phyloP scores from a whole-genome alignment of 2,888 invertebrate genomes.

The Synanthedon andrenaeformis region DNA sequence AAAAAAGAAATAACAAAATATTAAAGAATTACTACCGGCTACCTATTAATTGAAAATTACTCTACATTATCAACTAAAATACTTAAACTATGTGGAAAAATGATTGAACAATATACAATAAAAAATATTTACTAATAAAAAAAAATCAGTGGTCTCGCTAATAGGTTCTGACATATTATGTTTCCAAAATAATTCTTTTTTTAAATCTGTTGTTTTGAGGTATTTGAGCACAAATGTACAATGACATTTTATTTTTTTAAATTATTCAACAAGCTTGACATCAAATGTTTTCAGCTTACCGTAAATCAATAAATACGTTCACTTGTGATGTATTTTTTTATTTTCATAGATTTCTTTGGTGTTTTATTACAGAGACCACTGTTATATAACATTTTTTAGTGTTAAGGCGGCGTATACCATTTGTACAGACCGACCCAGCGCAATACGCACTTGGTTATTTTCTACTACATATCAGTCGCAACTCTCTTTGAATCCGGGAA shows the following conservation, averaged over 20 bases:
- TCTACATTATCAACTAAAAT: conserved; percentile 63
- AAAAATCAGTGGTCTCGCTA: conserved; percentile 39
- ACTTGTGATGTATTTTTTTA: not conserved
- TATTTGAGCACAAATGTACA: conserved; percentile 35
- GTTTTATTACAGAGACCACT: conserved; percentile 34
- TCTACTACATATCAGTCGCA: conserved; percentile 66
- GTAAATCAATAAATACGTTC: conserved; percentile 21
- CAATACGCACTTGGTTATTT: conserved; percentile 39
- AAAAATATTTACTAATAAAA: conserved; percentile 64
- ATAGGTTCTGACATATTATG: conserved; percentile 12
- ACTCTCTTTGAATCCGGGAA: conserved; percentile 56
- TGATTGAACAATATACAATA: conserved; percentile 68
- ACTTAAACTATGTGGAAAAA: conserved; percentile 66
- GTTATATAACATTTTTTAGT: conserved; percentile 53
- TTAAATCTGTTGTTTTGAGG: conserved; percentile 27
- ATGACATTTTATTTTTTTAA: conserved; percentile 4
- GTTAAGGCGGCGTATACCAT: conserved; percentile 67
- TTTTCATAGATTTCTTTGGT: not conserved
- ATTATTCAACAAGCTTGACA: conserved; percentile 15
- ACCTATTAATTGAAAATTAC: conserved; percentile 65
- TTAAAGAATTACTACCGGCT: conserved; percentile 64
- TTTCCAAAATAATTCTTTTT: conserved; percentile 16
- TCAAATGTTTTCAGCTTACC: conserved; percentile 13
- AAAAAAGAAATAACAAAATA: conserved; percentile 66
- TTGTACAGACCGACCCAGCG: conserved; percentile 61